These are phyloP conservation scores for Parnassius apollo DNA, from an alignment of 2,888 invertebrate species.

Conservation along the genomic window DNA sequence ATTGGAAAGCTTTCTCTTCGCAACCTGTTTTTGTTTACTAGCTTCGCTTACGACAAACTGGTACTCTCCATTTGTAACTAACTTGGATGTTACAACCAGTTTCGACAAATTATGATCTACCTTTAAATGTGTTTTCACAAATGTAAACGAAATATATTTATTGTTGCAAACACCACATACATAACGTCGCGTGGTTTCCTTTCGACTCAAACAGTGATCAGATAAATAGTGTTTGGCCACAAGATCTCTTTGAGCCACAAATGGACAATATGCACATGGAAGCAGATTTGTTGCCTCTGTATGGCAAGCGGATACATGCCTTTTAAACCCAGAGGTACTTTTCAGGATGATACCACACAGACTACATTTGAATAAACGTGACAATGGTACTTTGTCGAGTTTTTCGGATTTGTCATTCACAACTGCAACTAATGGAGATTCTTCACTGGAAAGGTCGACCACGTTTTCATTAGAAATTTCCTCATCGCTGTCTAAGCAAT, in stretches of 20 bases:
- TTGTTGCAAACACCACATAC: slow-evolving; percentile 12
- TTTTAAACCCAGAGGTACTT: slow-evolving; percentile 41
- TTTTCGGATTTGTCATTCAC: background rate
- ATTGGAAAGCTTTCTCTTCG: background rate
- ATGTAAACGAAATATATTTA: background rate
- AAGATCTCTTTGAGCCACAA: slow-evolving; percentile 27
- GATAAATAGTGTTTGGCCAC: slow-evolving; percentile 47
- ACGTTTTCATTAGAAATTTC: slow-evolving; percentile 42
- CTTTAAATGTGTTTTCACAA: slow-evolving; percentile 15
- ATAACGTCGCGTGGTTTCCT: background rate
- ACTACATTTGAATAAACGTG: slow-evolving; percentile 47
- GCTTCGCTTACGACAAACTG: slow-evolving; percentile 6
- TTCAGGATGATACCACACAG: slow-evolving; percentile 42
- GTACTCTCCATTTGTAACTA: background rate
- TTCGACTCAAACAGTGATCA: slow-evolving; percentile 25
- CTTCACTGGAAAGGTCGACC: slow-evolving; percentile 48
- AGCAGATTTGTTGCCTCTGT: slow-evolving; percentile 15
- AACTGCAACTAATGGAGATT: slow-evolving; percentile 3
- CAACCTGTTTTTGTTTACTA: background rate
- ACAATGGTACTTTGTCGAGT: slow-evolving; percentile 20
- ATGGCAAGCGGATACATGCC: slow-evolving; percentile 42
- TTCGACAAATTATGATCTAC: slow-evolving; percentile 5
- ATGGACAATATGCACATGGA: slow-evolving; percentile 39
- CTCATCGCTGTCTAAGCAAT: slow-evolving; percentile 68
- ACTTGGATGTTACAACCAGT: slow-evolving; percentile 5